Evolutionary conservation across 2,888 invertebrate species (phyloP).

Genomic region (Polydesmus complanatus): DNA sequence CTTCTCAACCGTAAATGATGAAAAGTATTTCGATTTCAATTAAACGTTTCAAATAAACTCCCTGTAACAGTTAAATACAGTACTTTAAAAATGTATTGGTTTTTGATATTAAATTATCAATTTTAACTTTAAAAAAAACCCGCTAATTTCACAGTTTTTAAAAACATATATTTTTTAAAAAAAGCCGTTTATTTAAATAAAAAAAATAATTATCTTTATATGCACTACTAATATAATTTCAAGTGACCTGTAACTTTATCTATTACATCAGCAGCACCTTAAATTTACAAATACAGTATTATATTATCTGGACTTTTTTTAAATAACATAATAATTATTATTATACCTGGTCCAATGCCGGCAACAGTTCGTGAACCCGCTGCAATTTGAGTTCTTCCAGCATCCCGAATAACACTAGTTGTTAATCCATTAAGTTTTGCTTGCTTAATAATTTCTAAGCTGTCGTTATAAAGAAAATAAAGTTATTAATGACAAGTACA

Average conservation of each 20-base stretch:
- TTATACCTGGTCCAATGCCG: slow-evolving; percentile 68
- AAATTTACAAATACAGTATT: background rate
- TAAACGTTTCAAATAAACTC: too few species aligned
- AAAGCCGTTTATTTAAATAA: too few species aligned
- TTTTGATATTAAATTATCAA: too few species aligned
- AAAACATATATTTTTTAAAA: too few species aligned
- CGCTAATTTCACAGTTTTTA: too few species aligned
- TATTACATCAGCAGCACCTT: slow-evolving; percentile 50
- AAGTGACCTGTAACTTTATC: slow-evolving; percentile 76
- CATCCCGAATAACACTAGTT: slow-evolving; percentile 66
- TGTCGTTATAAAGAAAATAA: slow-evolving; percentile 9
- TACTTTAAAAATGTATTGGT: too few species aligned
- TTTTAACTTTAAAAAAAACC: too few species aligned
- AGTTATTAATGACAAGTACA: background rate
- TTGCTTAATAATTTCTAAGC: slow-evolving; percentile 46
- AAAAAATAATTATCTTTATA: too few species aligned
- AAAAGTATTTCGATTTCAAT: too few species aligned
- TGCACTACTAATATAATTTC: slow-evolving; percentile 69
- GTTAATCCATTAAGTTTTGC: slow-evolving; percentile 57
- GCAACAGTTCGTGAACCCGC: slow-evolving; percentile 78
- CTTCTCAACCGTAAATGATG: too few species aligned
- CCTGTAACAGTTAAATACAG: too few species aligned
- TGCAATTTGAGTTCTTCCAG: slow-evolving; percentile 84
- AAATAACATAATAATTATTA: background rate
- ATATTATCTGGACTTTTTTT: too few species aligned